Percentiles rank a stretch among this genome's conserved stretches.
phyloP scores from a whole-genome alignment of 2,113 vertebrate species.

The Pycnonotus jocosus region DNA sequence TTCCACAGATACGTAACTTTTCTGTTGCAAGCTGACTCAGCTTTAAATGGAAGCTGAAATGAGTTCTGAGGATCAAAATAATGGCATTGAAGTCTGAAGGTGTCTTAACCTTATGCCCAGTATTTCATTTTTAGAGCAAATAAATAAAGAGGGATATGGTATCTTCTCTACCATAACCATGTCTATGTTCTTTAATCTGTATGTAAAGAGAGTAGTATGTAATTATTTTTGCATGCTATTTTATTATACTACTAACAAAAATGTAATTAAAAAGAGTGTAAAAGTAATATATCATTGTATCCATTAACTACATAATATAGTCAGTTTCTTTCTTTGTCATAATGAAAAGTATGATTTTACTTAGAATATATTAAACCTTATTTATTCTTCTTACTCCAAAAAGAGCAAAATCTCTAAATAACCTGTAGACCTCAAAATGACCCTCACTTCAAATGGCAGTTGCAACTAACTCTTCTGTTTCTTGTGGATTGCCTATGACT shows the following conservation, averaged over 20 bases:
- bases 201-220: background rate
- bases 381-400: background rate
- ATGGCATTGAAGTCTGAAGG: background rate
- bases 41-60: background rate
- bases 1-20: background rate
- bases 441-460: background rate
- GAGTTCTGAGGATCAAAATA: background rate
- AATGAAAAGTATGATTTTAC: background rate
- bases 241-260: background rate
- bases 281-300: background rate
- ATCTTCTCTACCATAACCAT: background rate
- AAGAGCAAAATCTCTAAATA: background rate
- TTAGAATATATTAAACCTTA: background rate
- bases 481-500: background rate
- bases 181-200: background rate
- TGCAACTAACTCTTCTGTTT: background rate
- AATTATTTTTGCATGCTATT: background rate
- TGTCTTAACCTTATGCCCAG: background rate
- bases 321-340: background rate
- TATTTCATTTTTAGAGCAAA: background rate
- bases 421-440: background rate
- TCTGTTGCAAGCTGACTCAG: background rate
- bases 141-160: background rate
- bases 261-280: background rate
- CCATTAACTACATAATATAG: background rate